Conservation (phyloP, 2,888 invertebrate species). For the Macrostomum cliftonense region DNA sequence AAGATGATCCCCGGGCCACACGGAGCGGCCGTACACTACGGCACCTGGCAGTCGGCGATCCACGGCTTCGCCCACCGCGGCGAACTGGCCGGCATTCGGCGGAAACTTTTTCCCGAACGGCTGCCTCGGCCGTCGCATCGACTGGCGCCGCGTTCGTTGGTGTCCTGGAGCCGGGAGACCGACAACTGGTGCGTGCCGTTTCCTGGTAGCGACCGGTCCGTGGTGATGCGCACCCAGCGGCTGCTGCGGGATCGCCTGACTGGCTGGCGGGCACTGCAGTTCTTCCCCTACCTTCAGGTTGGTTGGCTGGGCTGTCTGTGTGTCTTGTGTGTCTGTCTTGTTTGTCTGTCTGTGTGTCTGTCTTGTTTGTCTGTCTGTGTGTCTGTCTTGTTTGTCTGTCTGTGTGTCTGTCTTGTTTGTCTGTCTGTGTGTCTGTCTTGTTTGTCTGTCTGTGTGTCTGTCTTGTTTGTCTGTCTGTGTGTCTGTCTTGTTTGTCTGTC, state of each 20-base stretch:
- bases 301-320: slow-evolving; percentile 4
- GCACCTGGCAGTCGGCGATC: slow-evolving; percentile 72
- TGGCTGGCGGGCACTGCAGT: slow-evolving; percentile 46
- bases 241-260: slow-evolving; percentile 50
- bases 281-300: slow-evolving; percentile 17
- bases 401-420: too few relatives aligned
- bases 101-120: slow-evolving; percentile 47
- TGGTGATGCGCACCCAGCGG: slow-evolving; percentile 62
- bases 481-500: too few relatives aligned
- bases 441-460: too few relatives aligned
- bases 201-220: slow-evolving; percentile 60
- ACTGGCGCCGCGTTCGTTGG: slow-evolving; percentile 17
- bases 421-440: too few relatives aligned
- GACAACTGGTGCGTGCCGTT: slow-evolving; percentile 55
- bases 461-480: too few relatives aligned
- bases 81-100: slow-evolving; percentile 50
- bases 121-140: slow-evolving; percentile 23
- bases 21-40: slow-evolving; percentile 47
- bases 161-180: slow-evolving; percentile 31
- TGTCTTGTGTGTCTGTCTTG: too few relatives aligned
- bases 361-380: too few relatives aligned
- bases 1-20: slow-evolving; percentile 18
- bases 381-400: too few relatives aligned
- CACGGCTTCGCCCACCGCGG: slow-evolving; percentile 50
- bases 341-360: too few relatives aligned